Evolutionary conservation across 2,113 vertebrate genomes (phyloP), one percentile per base, ranked within the genome.

Genomic region (Carassius carassius): DNA sequence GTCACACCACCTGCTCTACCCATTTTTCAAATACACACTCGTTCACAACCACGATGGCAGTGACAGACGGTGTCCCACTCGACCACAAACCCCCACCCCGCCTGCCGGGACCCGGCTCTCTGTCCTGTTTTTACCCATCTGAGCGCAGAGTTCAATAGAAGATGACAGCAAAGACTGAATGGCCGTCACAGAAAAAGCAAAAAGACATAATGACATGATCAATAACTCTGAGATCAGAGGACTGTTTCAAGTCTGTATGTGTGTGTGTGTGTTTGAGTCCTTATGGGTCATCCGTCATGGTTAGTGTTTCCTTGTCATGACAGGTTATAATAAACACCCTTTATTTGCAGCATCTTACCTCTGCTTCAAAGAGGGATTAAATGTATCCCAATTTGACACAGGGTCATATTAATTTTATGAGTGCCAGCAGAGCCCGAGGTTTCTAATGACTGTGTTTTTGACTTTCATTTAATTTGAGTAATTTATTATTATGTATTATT

Each of bases 1-100:
- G 97, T 97, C 96, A 98, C 97, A 98, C 97, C 98, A 99, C 97
- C 98, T 99, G 98, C 98, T 96, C 95, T 94, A 95, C 92, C 95
- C 95, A 96, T 97, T 97, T 96, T 97, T 96, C 92, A 32, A 41
- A 78, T 82, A 29, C 89, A 87, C 70, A 81, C 62, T 85, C 83
- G 65, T 49, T 65, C 58, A 85, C 75, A 75, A 84, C 91, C 76
- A 87, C 63, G 78, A 84, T 65, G 75, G 85, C 23, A 78, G 93
- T 92, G 94, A 94, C 96, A 97, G 95, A 96, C 95, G 94, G 95
- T 94, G 94, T 51, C 74, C 82, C 65, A 16, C 41, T 41, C 35
- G 5, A 37, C 35, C 35, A 37, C 35, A 37, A 37, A 37, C 70
- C 14, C 41, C 8, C 41, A 44, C 41, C 37, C 37, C 37, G 35